Evolutionary conservation across 92 coral and sea anemone genomes (phyloP), one percentile per base, ranked within the genome.

Genomic region (Zoanthus sansibaricus): DNA sequence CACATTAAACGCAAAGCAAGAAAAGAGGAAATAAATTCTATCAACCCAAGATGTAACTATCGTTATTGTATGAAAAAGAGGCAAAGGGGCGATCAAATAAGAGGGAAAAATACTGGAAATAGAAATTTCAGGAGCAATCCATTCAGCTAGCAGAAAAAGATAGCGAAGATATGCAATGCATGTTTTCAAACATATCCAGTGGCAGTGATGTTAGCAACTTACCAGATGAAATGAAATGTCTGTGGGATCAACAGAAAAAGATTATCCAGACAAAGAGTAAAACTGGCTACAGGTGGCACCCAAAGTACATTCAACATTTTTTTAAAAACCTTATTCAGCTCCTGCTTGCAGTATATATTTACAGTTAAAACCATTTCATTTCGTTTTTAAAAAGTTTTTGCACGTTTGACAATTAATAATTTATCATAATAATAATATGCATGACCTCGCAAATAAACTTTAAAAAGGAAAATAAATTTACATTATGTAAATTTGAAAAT

Each of bases 221-320:
- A 10, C 59, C 87, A 47, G 79, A 71, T n/a, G 64, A 83, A 15
- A 71, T 83, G 82, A 71, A 83, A 47, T 59, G 47, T n/a, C 72
- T 86, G 32, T 86, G 86, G 89, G 76, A 86, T 0, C 61, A 84
- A 82, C 78, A 88, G 64, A 56, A 11, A 15, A 75, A 77, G 45
- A 72, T 9, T 45, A 45, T 64, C 37, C 33, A 51, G 72, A 76
- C 72, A 16, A 64, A 15, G 15, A 64, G 51, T 7, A 46, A 10
- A 37, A 66, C 44, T 2, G 69, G 45, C 16, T 64, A 48, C 42
- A 47, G 88, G 33, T 74, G 88, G 69, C 88, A 84, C 51, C 88
- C 82, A 47, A 71, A 72, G 88, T 54, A 54, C 59, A 15, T 54
- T 54, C 6, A 10, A 54, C 59, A 54, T 54, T 15, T 54, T 54